Percentiles rank a stretch among this genome's conserved stretches.
Conservation (phyloP, 2,888 invertebrate genomes). For the Erpobdella octoculata region DNA sequence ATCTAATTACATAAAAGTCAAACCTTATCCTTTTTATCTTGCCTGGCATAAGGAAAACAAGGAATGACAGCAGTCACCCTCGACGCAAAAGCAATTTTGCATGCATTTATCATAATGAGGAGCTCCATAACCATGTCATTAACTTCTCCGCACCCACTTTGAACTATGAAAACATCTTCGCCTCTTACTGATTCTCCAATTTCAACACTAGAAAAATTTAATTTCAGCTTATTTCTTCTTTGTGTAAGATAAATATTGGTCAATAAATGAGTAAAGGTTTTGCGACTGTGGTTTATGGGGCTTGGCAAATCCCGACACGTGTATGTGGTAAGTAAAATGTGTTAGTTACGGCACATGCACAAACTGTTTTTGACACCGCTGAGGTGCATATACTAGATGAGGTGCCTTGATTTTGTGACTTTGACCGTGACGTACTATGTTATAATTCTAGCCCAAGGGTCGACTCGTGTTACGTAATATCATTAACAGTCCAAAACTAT, state of each 20-base stretch:
- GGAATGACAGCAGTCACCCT: slow-evolving; percentile 90
- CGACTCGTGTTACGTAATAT: no score
- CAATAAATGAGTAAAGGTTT: no score
- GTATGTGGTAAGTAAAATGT: no score
- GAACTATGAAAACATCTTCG: slow-evolving; percentile 92
- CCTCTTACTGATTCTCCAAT: slow-evolving; percentile 90
- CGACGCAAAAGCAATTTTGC: slow-evolving; percentile 88
- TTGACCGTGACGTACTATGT: no score
- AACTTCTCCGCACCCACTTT: slow-evolving; percentile 85
- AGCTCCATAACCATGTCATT: slow-evolving; percentile 93
- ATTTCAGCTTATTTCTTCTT: background rate
- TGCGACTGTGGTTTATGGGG: no score
- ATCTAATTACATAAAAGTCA: background rate
- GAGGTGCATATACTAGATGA: no score
- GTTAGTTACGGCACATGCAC: background rate
- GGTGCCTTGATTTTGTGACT: no score
- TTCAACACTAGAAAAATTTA: slow-evolving; percentile 68
- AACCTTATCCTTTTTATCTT: slow-evolving; percentile 90
- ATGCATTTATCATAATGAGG: slow-evolving; percentile 90
- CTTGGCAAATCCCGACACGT: no score
- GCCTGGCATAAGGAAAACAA: slow-evolving; percentile 87
- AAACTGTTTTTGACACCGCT: no score
- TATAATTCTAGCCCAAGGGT: no score
- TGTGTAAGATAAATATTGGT: background rate
- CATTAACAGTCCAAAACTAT: no score